Base-by-base conservation (phyloP, 2,113 vertebrate species). In the Peromyscus maniculatus region DNA sequence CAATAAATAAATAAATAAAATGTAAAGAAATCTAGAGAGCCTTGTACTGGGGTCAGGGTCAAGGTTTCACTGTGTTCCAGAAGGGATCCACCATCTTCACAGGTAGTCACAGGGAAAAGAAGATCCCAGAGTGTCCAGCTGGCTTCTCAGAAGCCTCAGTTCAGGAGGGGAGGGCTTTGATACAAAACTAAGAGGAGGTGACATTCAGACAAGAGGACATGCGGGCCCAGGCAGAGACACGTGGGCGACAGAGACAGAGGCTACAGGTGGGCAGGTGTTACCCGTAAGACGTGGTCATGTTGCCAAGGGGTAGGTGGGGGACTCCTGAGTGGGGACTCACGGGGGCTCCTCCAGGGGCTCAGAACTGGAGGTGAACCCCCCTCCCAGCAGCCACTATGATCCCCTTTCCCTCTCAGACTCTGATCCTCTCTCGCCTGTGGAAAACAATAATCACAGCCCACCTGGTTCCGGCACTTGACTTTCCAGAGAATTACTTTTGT, bases 401-500 rank as follows among this genome's bases (percentile, higher is more conserved):
- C 52, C 52, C 4, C 71, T 69, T 93, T 80, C 13, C 3, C 49
- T 59, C 43, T 87, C 67, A 10, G 1, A 62, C 55, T 36, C 55
- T 6, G 62, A 88, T 52, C 69, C 87, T 13, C 71, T 82, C 94
- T 59, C 0, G 0, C 46, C 59, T 33, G 39, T 79, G 55, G 77
- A 79, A 83, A 69, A 64, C 79, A 74, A 82, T 93, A 17, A 82
- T 22, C 84, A 43, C 46, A 31, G 15, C 67, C 92, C 94, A 82
- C 66, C 46, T 24, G 64, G 79, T 83, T 93, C 69, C 24, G 55
- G 91, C 88, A 82, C 90, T 92, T 84, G 84, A 91, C 75, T 88
- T 86, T 80, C 78, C 83, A 77, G 74, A 93, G 83, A 62, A 46
- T 93, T 89, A 31, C 72, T 59, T 91, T 84, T 79, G 16, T 90